These are phyloP conservation scores for Genyomyrus donnyi DNA, from an alignment of 2,113 vertebrate genomes.

Conservation along the genomic window DNA sequence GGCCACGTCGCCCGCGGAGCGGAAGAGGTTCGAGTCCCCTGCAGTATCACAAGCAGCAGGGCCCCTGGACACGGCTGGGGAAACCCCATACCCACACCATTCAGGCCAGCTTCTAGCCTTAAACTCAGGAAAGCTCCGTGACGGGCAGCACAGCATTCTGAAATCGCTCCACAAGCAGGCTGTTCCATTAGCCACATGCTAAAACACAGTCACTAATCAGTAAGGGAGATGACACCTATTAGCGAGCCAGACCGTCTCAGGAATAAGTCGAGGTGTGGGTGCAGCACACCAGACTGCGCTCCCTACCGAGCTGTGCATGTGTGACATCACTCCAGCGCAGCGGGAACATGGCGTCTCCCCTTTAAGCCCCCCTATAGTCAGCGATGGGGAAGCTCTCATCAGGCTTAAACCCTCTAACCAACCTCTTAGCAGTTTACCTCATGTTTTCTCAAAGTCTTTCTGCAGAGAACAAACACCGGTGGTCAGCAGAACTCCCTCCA, in stretches of 20 bases:
- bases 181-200: neutral
- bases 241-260: neutral
- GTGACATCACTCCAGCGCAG: neutral
- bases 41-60: neutral
- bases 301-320: neutral
- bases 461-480: neutral
- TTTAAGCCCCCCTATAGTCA: neutral
- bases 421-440: neutral
- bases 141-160: neutral
- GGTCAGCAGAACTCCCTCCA: neutral
- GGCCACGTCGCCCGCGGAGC: neutral
- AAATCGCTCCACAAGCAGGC: neutral
- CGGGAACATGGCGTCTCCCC: neutral
- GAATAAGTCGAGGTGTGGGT: neutral
- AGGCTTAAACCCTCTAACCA: neutral
- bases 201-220: neutral
- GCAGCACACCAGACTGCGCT: neutral
- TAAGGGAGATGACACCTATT: neutral
- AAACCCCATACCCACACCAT: neutral
- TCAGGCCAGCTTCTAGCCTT: neutral
- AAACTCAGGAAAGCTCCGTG: neutral
- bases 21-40: neutral
- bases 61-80: neutral
- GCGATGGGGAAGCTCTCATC: neutral
- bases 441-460: neutral